A percentile compares a stretch with the other conserved stretches of the same genome.
Conservation (phyloP, 2,888 invertebrate species). For the Flabesymbios commensalis region DNA sequence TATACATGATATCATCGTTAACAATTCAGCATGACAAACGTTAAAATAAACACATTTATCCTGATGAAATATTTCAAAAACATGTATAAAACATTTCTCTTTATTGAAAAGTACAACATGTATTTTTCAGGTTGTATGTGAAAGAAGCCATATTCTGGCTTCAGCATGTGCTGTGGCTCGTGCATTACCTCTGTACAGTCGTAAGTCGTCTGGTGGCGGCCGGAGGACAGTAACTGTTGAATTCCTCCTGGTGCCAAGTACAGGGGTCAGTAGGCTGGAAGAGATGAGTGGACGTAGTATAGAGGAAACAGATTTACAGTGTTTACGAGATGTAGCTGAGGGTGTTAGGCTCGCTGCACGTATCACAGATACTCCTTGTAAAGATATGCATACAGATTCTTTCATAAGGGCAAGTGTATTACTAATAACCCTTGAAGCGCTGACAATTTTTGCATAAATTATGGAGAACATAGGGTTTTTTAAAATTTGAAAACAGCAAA, state of each 20-base stretch:
- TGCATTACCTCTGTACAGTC: constrained; percentile 75
- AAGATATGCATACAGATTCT: constrained; percentile 79
- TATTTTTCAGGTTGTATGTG: constrained; percentile 71
- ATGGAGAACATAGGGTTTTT: background rate
- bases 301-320: constrained; percentile 47
- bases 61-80: no score
- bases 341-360: constrained; percentile 75
- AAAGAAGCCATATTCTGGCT: constrained; percentile 76
- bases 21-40: no score
- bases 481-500: background rate
- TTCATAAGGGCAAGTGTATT: constrained; percentile 67
- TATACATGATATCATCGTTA: no score
- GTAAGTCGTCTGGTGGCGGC: constrained; percentile 62
- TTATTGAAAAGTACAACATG: no score
- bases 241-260: constrained; percentile 67
- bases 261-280: no score
- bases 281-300: constrained; percentile 39
- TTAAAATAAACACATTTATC: no score
- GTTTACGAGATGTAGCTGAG: constrained; percentile 52
- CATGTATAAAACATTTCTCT: no score
- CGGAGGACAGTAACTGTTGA: constrained; percentile 50
- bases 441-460: background rate
- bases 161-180: constrained; percentile 81
- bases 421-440: no score
- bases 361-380: constrained; percentile 85